Percentiles rank a stretch among this genome's conserved stretches.
Conservation (phyloP, 2,797 vertebrate species). For the Lindbergichthys nudifrons region DNA sequence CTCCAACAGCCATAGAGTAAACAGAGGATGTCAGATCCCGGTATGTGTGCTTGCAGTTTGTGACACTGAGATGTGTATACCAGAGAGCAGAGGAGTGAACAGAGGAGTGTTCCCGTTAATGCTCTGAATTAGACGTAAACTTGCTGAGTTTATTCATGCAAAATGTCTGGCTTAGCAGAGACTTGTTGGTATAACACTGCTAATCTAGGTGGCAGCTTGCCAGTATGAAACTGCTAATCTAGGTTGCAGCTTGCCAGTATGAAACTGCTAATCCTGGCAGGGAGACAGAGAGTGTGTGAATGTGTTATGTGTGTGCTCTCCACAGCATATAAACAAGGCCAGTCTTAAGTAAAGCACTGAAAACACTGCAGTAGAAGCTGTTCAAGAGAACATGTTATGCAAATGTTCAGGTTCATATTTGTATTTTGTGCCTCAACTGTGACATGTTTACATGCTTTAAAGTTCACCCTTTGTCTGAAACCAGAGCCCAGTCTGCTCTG, state of each 20-base stretch:
- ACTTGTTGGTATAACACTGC: conserved; percentile 46
- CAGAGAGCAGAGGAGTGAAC: conserved; percentile 7
- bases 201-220: conserved; percentile 57
- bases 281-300: not conserved
- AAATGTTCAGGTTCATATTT: no score
- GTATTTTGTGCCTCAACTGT: no score
- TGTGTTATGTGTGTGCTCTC: conserved; percentile 28
- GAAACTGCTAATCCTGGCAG: conserved; percentile 42
- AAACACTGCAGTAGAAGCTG: conserved; percentile 25
- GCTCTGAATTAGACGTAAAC: conserved; percentile 9
- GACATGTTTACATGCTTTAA: no score
- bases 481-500: no score
- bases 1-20: conserved; percentile 47
- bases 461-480: no score
- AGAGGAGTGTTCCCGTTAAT: conserved; percentile 21
- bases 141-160: conserved; percentile 17
- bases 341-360: conserved; percentile 16
- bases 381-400: no score
- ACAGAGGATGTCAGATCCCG: conserved; percentile 52
- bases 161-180: conserved; percentile 38
- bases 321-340: conserved; percentile 37
- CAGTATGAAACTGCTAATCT: conserved; percentile 59
- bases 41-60: conserved; percentile 17
- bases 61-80: conserved; percentile 6
- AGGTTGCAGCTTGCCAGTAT: conserved; percentile 38